phyloP scores from a whole-genome alignment of 2,888 invertebrate genomes.

The Rhorus exstirpatorius region DNA sequence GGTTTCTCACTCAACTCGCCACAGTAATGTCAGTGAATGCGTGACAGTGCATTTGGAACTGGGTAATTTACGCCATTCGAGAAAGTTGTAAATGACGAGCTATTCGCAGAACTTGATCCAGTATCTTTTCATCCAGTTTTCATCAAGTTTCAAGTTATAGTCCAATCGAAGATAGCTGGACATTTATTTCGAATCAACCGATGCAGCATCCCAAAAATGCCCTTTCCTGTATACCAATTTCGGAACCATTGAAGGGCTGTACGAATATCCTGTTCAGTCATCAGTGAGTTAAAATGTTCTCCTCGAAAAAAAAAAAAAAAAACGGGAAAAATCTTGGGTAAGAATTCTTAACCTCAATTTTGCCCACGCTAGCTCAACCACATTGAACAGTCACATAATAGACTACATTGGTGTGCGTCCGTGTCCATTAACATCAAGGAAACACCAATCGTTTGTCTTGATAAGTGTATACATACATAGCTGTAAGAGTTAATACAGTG shows the following conservation, averaged over 20 bases:
- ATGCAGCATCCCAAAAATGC: no score
- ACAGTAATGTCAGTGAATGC: not conserved
- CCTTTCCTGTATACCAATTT: no score
- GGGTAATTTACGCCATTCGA: not conserved
- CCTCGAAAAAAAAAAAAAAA: no score
- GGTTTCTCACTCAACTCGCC: not conserved
- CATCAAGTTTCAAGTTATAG: no score
- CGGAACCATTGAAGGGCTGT: no score
- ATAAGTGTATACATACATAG: slow-evolving; percentile 34
- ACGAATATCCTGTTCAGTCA: no score
- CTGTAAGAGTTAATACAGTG: slow-evolving; percentile 45
- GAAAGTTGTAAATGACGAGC: not conserved
- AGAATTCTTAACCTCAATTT: not conserved
- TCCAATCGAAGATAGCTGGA: no score
- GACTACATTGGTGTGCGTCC: slow-evolving; percentile 1
- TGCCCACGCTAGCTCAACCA: not conserved
- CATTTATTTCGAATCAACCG: no score
- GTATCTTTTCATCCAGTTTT: no score
- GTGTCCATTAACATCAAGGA: not conserved
- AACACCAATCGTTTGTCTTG: slow-evolving; percentile 35
- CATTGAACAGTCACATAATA: slow-evolving; percentile 10
- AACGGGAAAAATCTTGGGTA: no score
- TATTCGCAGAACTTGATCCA: not conserved
- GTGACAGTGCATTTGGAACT: not conserved
- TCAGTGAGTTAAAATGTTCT: no score